Conservation (phyloP, 1,140 invertebrate genomes). For the silkworm (Bombyx mori) region DNA sequence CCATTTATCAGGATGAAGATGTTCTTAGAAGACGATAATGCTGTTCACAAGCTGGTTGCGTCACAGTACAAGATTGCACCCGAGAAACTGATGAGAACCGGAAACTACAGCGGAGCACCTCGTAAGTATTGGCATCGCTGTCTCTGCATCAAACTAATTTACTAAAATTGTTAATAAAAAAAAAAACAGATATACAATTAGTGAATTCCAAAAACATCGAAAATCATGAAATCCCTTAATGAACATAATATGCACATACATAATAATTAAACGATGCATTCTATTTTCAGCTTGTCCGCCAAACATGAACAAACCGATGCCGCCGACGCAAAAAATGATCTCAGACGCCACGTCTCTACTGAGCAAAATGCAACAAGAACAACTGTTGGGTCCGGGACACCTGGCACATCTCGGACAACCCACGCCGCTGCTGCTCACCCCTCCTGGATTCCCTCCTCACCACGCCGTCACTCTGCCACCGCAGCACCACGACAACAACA, state of each 20-base stretch:
- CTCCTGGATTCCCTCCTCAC: conserved; percentile 76
- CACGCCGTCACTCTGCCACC: conserved; percentile 73
- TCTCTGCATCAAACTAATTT: not conserved
- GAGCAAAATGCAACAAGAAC: conserved; percentile 80
- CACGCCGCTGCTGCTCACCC: conserved; percentile 74
- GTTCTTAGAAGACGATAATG: conserved; percentile 97
- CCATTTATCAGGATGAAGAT: conserved; percentile 99
- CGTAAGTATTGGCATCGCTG: conserved; percentile 72
- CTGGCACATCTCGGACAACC: conserved; percentile 71
- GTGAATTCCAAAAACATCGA: not conserved
- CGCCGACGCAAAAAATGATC: conserved; percentile 82
- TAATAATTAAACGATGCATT: not conserved
- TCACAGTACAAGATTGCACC: conserved; percentile 98
- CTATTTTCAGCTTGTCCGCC: conserved; percentile 76
- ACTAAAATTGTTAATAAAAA: not conserved
- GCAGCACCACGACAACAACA: conserved; percentile 69
- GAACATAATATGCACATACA: not conserved
- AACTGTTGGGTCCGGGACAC: conserved; percentile 69
- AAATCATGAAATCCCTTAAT: not conserved
- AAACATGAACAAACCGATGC: conserved; percentile 81
- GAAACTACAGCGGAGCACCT: conserved; percentile 89
- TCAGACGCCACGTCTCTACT: conserved; percentile 79
- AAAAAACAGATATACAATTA: not conserved
- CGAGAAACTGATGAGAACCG: conserved; percentile 95
- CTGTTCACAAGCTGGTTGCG: conserved; percentile 95